phyloP scores from a whole-genome alignment of 1,140 invertebrate species.

The Archivesica marissinica region DNA sequence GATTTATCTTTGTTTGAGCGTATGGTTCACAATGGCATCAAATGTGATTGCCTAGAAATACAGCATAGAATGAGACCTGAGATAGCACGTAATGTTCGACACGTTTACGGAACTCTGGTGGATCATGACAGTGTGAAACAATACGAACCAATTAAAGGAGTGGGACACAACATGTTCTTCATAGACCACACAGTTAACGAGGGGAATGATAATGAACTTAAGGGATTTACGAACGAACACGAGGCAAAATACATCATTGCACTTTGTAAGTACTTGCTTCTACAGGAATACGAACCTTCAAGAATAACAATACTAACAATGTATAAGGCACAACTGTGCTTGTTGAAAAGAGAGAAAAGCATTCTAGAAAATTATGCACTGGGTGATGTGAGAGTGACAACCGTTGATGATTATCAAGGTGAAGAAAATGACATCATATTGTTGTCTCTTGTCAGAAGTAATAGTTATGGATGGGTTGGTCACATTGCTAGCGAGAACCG shows the following conservation, averaged over 20 bases:
- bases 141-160: conserved; percentile 79
- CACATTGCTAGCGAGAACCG: conserved; percentile 91
- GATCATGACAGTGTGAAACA: conserved; percentile 78
- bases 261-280: conserved; percentile 80
- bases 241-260: conserved; percentile 77
- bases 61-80: conserved; percentile 78
- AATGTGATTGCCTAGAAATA: conserved; percentile 75
- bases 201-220: conserved; percentile 70
- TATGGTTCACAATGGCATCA: conserved; percentile 80
- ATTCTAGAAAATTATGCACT: conserved; percentile 69
- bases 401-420: conserved; percentile 90
- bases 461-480: conserved; percentile 88
- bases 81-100: conserved; percentile 82
- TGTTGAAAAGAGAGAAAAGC: conserved; percentile 73
- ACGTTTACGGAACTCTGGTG: conserved; percentile 82
- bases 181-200: conserved; percentile 81
- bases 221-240: conserved; percentile 75
- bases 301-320: conserved; percentile 84
- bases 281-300: conserved; percentile 80
- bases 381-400: conserved; percentile 85
- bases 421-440: conserved; percentile 94
- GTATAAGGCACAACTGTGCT: conserved; percentile 82
- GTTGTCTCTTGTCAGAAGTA: conserved; percentile 91
- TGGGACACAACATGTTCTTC: conserved; percentile 82
- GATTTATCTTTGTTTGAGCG: conserved; percentile 84